phyloP scores from a whole-genome alignment of 2,888 invertebrate species.

The Pterostichus madidus region DNA sequence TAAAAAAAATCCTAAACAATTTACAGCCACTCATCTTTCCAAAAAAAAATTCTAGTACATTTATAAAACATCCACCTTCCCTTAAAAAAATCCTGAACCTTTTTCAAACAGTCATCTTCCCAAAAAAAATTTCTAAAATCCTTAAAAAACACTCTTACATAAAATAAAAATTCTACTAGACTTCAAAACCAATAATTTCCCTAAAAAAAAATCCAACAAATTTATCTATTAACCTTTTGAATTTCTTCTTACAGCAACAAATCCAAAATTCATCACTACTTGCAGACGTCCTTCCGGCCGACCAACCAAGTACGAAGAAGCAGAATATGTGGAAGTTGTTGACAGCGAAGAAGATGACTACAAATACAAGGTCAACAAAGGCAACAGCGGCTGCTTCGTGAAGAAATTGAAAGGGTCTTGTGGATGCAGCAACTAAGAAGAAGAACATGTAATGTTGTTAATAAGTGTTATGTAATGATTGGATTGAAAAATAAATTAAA shows the following conservation, averaged over 20 bases:
- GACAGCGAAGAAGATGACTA: constrained; percentile 54
- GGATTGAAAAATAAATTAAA: constrained; percentile 12
- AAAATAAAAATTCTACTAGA: too few relatives aligned
- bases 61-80: too few relatives aligned
- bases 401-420: constrained; percentile 8
- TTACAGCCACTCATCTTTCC: too few relatives aligned
- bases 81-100: too few relatives aligned
- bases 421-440: neutral
- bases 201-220: too few relatives aligned
- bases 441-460: neutral
- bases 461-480: neutral
- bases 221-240: too few relatives aligned
- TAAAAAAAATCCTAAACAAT: too few relatives aligned
- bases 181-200: too few relatives aligned
- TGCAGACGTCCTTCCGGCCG: constrained; percentile 13
- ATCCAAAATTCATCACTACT: constrained; percentile 29
- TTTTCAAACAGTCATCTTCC: too few relatives aligned
- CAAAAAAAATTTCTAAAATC: too few relatives aligned
- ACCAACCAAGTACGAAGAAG: neutral
- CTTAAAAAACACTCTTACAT: too few relatives aligned
- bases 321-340: neutral
- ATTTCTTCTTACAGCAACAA: constrained; percentile 9
- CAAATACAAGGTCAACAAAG: constrained; percentile 22
- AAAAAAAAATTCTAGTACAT: too few relatives aligned
- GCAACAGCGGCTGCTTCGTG: neutral